Evolutionary conservation across 2,888 invertebrate genomes (phyloP), one percentile per base, ranked within the genome.

Genomic region (Celastrina argiolus): DNA sequence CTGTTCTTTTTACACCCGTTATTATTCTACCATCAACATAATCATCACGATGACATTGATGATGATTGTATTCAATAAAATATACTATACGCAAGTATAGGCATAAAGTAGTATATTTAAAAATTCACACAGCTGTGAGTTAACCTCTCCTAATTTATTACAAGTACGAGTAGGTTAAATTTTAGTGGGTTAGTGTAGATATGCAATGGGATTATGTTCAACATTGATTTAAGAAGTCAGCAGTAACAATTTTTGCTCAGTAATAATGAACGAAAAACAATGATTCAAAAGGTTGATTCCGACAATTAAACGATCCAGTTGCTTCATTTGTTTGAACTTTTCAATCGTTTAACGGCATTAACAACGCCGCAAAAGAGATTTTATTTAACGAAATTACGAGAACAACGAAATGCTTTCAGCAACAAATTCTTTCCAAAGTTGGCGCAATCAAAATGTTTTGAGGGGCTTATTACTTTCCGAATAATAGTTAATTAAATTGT

Each of bases 321-420:
- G 18, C 18, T 45, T 22, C 22, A 39, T 61, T 61, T 22, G 39
- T 61, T 61, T 39, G 34, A 67, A 67, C 64, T 67, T 67, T 64
- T 67, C 67, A 67, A 69, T 63, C 63, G 45, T 63, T 22, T n/a
- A 34, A 61, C 36, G 61, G n/a, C 14, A 61, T 65, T 58, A 65
- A 65, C 41, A 31, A 65, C 28, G 41, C 65, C 65, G 41, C 65
- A 42, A 31, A 65, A 65, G 56, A 39, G 56, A 65, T 64, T 56
- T 56, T 58, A 65, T 58, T 41, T 56, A 58, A 58, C 39, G 18
- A 28, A 58, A 41, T 56, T 65, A 41, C 41, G 51, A 36, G 22
- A 58, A 51, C 56, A 65, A 39, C 26, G 65, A 58, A 65, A 65
- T 39, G 56, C 39, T 58, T 65, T 64, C 16, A 41, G 41, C 65